These are phyloP conservation scores for Lacerta agilis DNA, from an alignment of 2,797 vertebrate genomes.

Conservation along the genomic window DNA sequence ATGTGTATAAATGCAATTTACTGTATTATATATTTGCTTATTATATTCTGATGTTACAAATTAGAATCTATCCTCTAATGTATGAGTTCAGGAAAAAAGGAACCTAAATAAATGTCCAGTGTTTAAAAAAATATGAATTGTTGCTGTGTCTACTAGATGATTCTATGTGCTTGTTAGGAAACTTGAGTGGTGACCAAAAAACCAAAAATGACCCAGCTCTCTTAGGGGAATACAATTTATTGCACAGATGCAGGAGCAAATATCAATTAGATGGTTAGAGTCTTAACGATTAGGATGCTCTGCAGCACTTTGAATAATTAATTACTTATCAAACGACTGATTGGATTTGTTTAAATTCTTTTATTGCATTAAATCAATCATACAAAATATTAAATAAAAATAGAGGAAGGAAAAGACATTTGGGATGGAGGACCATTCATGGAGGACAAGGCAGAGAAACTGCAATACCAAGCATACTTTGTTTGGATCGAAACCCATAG, in stretches of 20 bases:
- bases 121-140: conserved; percentile 85
- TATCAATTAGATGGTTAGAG: conserved; percentile 66
- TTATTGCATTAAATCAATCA: conserved; percentile 38
- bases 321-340: conserved; percentile 45
- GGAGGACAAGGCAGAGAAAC: background rate
- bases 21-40: conserved; percentile 98
- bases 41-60: conserved; percentile 93
- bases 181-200: conserved; percentile 62
- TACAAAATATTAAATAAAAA: conserved; percentile 28
- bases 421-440: background rate
- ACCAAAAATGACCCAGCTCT: conserved; percentile 27
- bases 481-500: background rate
- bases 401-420: accelerated
- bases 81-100: conserved; percentile 83
- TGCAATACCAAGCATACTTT: background rate
- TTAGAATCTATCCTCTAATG: conserved; percentile 91
- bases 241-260: conserved; percentile 66
- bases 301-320: conserved; percentile 65
- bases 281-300: conserved; percentile 63
- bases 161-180: conserved; percentile 62
- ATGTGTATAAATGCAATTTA: conserved; percentile 98
- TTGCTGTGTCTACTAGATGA: conserved; percentile 47
- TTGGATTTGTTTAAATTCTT: conserved; percentile 55
- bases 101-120: conserved; percentile 95
- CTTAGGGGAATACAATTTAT: conserved; percentile 59